These are phyloP conservation scores for Pan paniscus DNA, from an alignment of 2,113 vertebrate genomes.

Conservation along the genomic window DNA sequence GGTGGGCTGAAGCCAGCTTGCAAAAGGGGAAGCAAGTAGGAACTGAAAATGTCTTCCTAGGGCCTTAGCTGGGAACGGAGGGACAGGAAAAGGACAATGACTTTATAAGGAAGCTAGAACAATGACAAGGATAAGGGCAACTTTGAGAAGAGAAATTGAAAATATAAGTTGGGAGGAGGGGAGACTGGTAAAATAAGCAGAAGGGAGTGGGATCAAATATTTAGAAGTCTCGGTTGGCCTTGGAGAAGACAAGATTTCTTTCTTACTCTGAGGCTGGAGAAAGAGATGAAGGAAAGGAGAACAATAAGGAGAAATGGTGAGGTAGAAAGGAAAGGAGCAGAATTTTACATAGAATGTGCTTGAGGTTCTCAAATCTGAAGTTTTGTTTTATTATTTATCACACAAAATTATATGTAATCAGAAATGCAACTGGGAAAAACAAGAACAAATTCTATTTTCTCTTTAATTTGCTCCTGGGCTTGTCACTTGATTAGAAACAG, in stretches of 20 bases:
- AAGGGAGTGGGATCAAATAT: not conserved
- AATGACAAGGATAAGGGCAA: not conserved
- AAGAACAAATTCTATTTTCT: not conserved
- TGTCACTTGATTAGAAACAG: conserved; percentile 14
- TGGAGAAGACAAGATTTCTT: not conserved
- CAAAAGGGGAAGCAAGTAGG: not conserved
- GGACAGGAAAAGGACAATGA: not conserved
- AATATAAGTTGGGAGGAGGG: not conserved
- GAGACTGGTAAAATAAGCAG: conserved; percentile 3
- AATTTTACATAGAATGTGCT: not conserved
- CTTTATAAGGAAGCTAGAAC: conserved; percentile 16
- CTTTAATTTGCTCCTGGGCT: not conserved
- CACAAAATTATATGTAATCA: not conserved
- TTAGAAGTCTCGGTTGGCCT: not conserved
- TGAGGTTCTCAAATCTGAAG: not conserved
- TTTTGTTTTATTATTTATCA: conserved; percentile 46
- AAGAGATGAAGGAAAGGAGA: not conserved
- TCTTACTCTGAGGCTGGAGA: not conserved
- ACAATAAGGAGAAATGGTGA: not conserved
- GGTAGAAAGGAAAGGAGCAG: not conserved
- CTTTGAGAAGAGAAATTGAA: not conserved
- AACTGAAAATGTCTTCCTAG: not conserved
- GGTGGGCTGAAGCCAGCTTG: not conserved
- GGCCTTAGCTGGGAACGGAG: not conserved
- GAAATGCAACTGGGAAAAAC: conserved; percentile 14